These are phyloP conservation scores for Agrochola lota DNA, from an alignment of 2,888 invertebrate species.

Conservation along the genomic window DNA sequence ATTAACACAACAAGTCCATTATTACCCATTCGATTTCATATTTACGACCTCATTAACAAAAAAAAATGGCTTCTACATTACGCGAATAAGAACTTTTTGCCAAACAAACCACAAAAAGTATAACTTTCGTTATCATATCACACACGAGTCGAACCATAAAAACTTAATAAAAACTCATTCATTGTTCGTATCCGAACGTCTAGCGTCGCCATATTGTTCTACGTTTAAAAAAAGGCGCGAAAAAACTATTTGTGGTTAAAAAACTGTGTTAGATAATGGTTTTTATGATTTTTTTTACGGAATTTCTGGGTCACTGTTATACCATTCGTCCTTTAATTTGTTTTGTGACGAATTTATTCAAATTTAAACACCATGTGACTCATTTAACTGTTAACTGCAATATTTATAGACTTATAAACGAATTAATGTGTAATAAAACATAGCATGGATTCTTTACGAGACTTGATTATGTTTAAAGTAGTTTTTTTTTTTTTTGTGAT, in stretches of 20 bases:
- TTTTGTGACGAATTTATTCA: constrained; percentile 72
- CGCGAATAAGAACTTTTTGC: constrained; percentile 67
- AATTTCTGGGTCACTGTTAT: constrained; percentile 83
- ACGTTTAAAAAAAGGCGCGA: constrained; percentile 74
- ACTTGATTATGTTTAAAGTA: background rate
- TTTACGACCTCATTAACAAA: constrained; percentile 57
- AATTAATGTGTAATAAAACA: constrained; percentile 48
- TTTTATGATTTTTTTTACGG: constrained; percentile 70
- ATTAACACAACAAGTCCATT: constrained; percentile 42
- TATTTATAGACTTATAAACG: constrained; percentile 60
- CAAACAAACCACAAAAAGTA: constrained; percentile 64
- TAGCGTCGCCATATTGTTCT: constrained; percentile 80
- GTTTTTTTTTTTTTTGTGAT: constrained; percentile 21
- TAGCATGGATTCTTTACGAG: constrained; percentile 14
- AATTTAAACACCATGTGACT: constrained; percentile 76
- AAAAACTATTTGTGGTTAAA: constrained; percentile 73
- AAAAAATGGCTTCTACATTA: constrained; percentile 65
- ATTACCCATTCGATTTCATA: constrained; percentile 52
- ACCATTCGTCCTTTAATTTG: constrained; percentile 79
- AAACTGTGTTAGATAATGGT: constrained; percentile 67
- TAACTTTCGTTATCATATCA: constrained; percentile 77
- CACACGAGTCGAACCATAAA: constrained; percentile 65
- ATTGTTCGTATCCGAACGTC: constrained; percentile 73
- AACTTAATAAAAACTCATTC: constrained; percentile 74
- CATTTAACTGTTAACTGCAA: constrained; percentile 65